These are phyloP conservation scores for Anorthoa munda DNA, from an alignment of 2,888 invertebrate genomes.

Conservation along the genomic window DNA sequence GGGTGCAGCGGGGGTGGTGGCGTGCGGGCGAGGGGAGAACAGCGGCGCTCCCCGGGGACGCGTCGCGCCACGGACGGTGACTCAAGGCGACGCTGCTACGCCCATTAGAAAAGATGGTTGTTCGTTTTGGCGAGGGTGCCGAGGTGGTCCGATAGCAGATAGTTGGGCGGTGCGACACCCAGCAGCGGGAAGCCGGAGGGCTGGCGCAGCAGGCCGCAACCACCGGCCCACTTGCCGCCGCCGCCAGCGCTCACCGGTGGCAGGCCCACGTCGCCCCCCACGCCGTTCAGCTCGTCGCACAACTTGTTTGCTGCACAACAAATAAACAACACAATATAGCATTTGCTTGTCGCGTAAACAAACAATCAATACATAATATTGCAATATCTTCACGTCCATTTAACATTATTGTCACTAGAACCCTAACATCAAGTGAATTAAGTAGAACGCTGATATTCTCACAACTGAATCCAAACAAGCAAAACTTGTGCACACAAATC, in stretches of 20 bases:
- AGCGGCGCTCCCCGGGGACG: constrained; percentile 55
- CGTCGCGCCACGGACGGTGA: constrained; percentile 66
- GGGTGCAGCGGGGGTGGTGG: constrained; percentile 38
- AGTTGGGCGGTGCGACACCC: constrained; percentile 91
- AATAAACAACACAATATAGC: constrained; percentile 55
- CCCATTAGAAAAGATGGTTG: constrained; percentile 92
- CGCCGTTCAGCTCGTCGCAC: constrained; percentile 86
- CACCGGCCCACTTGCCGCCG: constrained; percentile 91
- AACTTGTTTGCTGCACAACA: constrained; percentile 84
- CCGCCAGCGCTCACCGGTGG: constrained; percentile 83
- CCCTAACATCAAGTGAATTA: constrained; percentile 44
- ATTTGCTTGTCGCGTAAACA: constrained; percentile 37
- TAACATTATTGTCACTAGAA: constrained; percentile 42
- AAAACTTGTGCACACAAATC: constrained; percentile 84
- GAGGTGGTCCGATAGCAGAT: constrained; percentile 92
- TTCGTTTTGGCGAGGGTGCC: constrained; percentile 91
- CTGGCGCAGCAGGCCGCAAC: constrained; percentile 92
- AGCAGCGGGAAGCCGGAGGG: constrained; percentile 91
- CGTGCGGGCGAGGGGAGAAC: constrained; percentile 41
- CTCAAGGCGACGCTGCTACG: constrained; percentile 73
- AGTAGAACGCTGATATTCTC: constrained; percentile 42
- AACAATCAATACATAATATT: constrained; percentile 36
- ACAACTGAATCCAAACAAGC: constrained; percentile 72
- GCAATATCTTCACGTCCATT: constrained; percentile 54
- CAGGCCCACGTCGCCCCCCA: constrained; percentile 82